A percentile compares a stretch with the other conserved stretches of the same genome.
phyloP scores from a whole-genome alignment of 2,888 invertebrate genomes.

The Troides oblongomaculatus region DNA sequence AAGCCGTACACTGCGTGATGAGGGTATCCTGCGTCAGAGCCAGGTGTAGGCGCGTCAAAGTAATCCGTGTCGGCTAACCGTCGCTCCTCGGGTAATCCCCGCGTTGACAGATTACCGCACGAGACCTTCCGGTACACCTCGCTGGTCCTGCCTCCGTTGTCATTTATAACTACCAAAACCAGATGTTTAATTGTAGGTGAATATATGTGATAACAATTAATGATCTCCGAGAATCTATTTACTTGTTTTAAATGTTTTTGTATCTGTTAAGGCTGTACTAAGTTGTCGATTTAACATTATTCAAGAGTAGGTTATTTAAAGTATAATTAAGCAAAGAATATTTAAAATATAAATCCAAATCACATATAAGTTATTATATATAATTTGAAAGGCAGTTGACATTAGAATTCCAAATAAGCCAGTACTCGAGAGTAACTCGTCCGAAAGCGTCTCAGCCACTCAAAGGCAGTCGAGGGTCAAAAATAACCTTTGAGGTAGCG shows the following conservation, averaged over 20 bases:
- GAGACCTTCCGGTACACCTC: slow-evolving; percentile 33
- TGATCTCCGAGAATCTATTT: no score
- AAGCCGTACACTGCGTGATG: background rate
- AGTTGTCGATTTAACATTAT: no score
- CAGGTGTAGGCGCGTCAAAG: slow-evolving; percentile 18
- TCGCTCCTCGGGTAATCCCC: slow-evolving; percentile 35
- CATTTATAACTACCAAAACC: no score
- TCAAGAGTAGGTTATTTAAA: no score
- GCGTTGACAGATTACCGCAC: slow-evolving; percentile 42
- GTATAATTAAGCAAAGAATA: background rate
- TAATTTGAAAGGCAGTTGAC: background rate
- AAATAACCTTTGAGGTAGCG: slow-evolving; percentile 17
- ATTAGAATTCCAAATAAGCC: slow-evolving; percentile 5
- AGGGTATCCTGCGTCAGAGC: background rate
- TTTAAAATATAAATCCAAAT: background rate
- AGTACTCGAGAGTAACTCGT: background rate
- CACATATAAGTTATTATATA: background rate
- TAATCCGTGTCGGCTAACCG: slow-evolving; percentile 16
- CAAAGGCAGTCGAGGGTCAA: slow-evolving; percentile 1
- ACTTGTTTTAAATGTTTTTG: no score
- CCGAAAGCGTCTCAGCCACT: background rate
- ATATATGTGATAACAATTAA: no score
- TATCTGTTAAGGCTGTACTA: no score
- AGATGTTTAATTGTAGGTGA: no score
- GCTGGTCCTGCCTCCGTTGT: background rate